A percentile compares a stretch with the other conserved stretches of the same genome.
phyloP scores from a whole-genome alignment of 2,113 vertebrate genomes.

The Myrmecobius fasciatus region DNA sequence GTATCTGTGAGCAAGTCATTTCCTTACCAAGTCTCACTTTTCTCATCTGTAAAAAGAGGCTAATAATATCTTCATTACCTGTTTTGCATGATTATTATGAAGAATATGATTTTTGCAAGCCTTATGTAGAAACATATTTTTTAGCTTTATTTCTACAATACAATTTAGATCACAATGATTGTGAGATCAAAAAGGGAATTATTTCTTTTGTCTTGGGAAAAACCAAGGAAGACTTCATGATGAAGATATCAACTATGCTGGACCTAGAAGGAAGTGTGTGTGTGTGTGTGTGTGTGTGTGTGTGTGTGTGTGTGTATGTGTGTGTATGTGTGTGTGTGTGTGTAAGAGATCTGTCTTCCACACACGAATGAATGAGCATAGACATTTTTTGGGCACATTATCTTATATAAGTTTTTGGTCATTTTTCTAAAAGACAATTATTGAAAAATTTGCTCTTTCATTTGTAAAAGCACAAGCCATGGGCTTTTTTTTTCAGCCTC shows the following conservation, averaged over 20 bases:
- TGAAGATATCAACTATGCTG: not conserved
- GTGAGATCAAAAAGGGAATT: not conserved
- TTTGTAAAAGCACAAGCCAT: not conserved
- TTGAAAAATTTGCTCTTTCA: constrained; percentile 24
- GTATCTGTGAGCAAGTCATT: not conserved
- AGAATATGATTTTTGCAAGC: not conserved
- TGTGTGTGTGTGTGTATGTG: too few species aligned
- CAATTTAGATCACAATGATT: too few species aligned
- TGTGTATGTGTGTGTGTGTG: too few species aligned
- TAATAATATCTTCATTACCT: not conserved
- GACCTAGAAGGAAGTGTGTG: not conserved
- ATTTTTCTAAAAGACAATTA: constrained; percentile 50
- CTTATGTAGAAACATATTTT: not conserved
- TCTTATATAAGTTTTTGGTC: constrained; percentile 13
- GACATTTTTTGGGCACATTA: constrained; percentile 15
- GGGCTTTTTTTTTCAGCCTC: not conserved
- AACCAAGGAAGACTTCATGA: not conserved
- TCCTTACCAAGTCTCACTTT: too few species aligned
- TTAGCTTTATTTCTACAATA: not conserved
- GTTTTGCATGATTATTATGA: not conserved
- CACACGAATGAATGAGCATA: not conserved
- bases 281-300: too few species aligned
- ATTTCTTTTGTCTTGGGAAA: not conserved
- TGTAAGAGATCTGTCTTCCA: not conserved
- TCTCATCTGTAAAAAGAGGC: not conserved